Evolutionary conservation across 2,888 invertebrate species (phyloP).

Genomic region (Ochlodes sylvanus): DNA sequence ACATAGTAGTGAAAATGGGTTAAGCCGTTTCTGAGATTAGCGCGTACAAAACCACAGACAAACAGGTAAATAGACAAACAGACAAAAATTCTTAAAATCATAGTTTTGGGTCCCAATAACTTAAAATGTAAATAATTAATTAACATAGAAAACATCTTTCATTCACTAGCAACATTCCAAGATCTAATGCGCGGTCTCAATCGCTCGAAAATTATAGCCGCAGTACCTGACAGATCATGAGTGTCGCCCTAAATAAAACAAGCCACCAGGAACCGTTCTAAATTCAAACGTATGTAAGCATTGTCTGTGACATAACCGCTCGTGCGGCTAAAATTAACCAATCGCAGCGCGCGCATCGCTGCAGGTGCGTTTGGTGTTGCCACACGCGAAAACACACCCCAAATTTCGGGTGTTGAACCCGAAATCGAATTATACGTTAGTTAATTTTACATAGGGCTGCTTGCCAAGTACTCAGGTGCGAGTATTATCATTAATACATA

Average conservation of each 20-base stretch:
- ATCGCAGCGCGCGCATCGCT: conserved; percentile 71
- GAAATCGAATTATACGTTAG: conserved; percentile 35
- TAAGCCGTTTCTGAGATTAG: too few species aligned
- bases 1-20: too few species aligned
- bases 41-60: too few species aligned
- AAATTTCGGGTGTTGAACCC: conserved; percentile 53
- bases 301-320: conserved; percentile 72
- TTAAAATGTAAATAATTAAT: background rate
- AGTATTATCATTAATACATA: conserved; percentile 56
- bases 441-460: conserved; percentile 55
- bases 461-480: conserved; percentile 73
- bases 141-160: conserved; percentile 20
- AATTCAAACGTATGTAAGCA: conserved; percentile 42
- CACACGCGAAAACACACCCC: conserved; percentile 57
- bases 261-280: conserved; percentile 37
- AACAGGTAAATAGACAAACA: too few species aligned
- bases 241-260: conserved; percentile 34
- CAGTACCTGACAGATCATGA: conserved; percentile 33
- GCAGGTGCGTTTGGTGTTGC: conserved; percentile 74
- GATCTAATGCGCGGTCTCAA: conserved; percentile 23
- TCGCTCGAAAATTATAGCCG: conserved; percentile 25
- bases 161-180: conserved; percentile 30
- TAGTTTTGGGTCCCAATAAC: background rate
- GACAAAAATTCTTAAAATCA: too few species aligned
- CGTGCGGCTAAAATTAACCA: conserved; percentile 70